These are phyloP conservation scores for Siphlonurus alternatus DNA, from an alignment of 2,888 invertebrate species.

Conservation along the genomic window DNA sequence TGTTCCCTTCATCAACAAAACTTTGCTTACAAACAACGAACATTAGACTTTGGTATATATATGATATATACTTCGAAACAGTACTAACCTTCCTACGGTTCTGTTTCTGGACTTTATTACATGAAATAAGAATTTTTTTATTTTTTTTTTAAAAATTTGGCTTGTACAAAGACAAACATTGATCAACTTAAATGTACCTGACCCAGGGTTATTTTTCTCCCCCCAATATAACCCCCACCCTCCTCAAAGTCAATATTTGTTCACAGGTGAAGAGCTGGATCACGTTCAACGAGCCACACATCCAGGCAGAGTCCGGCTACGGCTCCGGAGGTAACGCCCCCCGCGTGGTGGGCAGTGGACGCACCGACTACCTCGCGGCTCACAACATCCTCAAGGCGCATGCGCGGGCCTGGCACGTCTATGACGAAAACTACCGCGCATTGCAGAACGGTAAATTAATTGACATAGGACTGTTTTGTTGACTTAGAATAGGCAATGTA, in stretches of 20 bases:
- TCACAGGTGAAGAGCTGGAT: conserved; percentile 44
- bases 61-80: too few relatives aligned
- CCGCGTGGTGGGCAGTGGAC: conserved; percentile 31
- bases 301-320: conserved; percentile 36
- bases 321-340: conserved; percentile 27
- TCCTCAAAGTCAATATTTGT: too few relatives aligned
- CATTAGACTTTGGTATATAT: too few relatives aligned
- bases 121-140: too few relatives aligned
- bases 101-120: too few relatives aligned
- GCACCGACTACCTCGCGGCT: conserved; percentile 41
- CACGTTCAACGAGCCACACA: conserved; percentile 59
- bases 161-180: too few relatives aligned
- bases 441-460: conserved; percentile 37
- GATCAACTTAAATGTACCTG: background rate
- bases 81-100: too few relatives aligned
- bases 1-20: too few relatives aligned
- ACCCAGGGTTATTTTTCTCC: background rate
- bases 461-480: background rate
- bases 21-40: too few relatives aligned
- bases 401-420: conserved; percentile 42
- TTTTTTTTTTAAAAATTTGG: background rate
- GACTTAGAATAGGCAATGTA: background rate
- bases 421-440: conserved; percentile 36
- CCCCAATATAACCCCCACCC: background rate
- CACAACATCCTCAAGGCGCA: conserved; percentile 48